Base-by-base conservation (phyloP, 2,797 vertebrate genomes). In the Gambusia yucatana region DNA sequence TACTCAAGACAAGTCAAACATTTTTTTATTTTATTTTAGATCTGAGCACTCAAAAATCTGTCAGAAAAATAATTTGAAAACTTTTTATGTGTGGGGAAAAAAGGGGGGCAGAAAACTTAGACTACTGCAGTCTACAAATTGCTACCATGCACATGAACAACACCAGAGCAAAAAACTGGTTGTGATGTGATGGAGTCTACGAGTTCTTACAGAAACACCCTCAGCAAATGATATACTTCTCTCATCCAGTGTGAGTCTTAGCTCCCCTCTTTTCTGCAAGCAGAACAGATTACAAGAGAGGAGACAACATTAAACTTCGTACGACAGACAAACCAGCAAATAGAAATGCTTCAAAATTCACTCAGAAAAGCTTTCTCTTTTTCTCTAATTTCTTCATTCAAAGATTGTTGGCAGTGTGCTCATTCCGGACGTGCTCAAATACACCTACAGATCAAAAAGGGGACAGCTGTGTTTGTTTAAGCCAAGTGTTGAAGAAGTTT, bases 141-240 rank as follows among this genome's bases (percentile, higher is more conserved):
- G 71, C 87, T 88, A 91, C 81, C 82, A 77, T 77, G 84, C 78
- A 65, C 50, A 79, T 77, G 87, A 86, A 88, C 82, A 88, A 91
- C 88, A 89, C 76, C 76, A 78, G 78, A 84, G 88, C 88, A 85
- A 87, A 84, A 84, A 87, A 90, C 88, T 78, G 87, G 88, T 82
- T 91, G 90, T 85, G 86, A 89, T 91, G 87, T 89, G 87, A 91
- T 89, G 82, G 90, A 89, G 91, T 88, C 86, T 86, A 82, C 33
- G 77, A 88, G 93, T 93, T 94, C 92, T 90, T 92, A 90, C 86
- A 86, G 91, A 91, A 92, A 90, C 90, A 89, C 90, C 91, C 90
- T 88, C 57, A 81, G 90, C 91, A 93, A 93, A 93, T 92, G 91
- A 94, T 89, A 92, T 88, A 83, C 86, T 85, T 91, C 91, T 92